Conservation (phyloP, 2,113 vertebrate genomes). For the Psammodynastes pulverulentus region DNA sequence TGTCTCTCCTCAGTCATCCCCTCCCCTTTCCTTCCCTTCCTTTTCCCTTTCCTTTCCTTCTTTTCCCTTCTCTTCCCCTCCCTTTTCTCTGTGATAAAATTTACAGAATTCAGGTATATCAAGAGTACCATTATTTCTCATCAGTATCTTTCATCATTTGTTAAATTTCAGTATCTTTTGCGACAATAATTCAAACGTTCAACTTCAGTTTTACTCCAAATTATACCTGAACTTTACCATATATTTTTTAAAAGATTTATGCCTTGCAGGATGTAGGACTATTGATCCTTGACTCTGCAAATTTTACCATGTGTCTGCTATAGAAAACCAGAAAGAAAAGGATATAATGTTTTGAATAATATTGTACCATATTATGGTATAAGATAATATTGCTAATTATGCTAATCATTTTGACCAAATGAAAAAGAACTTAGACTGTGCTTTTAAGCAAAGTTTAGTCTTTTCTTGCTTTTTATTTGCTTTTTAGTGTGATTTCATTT, state of each 20-base stretch:
- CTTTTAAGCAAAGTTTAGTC: not conserved
- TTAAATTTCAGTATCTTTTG: not conserved
- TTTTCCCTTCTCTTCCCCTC: not conserved
- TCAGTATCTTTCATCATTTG: not conserved
- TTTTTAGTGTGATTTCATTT: not conserved
- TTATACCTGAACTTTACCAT: not conserved
- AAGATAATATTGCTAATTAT: not conserved
- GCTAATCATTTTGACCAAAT: not conserved
- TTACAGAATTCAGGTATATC: not conserved
- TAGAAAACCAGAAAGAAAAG: not conserved
- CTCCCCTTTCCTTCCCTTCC: no score
- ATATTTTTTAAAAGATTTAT: not conserved
- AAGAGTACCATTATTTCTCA: not conserved
- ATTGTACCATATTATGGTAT: not conserved
- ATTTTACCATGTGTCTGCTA: not conserved
- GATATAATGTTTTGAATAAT: not conserved
- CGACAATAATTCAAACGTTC: not conserved
- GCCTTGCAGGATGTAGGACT: not conserved
- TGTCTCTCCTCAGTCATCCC: not conserved
- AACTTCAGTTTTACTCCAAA: not conserved
- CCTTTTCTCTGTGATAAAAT: not conserved
- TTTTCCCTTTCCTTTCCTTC: not conserved
- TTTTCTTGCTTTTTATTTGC: not conserved
- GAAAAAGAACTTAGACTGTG: not conserved
- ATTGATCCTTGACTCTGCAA: not conserved